Evolutionary conservation across 1,140 invertebrate genomes (phyloP).

Genomic region (Venturia canescens): DNA sequence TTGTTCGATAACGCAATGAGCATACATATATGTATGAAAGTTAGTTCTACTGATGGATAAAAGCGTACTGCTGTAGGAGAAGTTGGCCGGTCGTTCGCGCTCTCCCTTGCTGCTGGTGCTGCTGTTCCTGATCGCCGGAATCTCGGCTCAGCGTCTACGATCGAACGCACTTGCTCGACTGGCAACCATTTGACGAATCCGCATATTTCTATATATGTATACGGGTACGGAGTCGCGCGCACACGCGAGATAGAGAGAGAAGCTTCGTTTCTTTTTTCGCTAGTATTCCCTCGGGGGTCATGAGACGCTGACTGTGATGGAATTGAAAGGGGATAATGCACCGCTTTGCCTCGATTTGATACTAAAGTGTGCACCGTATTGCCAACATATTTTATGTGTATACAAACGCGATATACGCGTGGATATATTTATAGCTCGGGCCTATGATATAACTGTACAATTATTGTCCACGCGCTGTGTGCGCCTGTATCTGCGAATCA

Average conservation of each 20-base stretch:
- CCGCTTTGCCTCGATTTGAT: constrained; percentile 6
- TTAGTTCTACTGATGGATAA: constrained; percentile 18
- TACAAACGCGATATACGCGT: background rate
- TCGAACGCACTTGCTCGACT: constrained; percentile 5
- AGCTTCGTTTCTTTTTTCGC: constrained; percentile 30
- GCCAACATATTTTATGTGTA: background rate
- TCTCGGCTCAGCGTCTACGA: constrained; percentile 15
- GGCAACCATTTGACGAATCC: constrained; percentile 28
- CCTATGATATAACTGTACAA: constrained; percentile 39
- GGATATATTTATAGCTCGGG: background rate
- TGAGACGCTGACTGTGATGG: constrained; percentile 44
- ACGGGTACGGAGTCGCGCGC: background rate
- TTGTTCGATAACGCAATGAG: background rate
- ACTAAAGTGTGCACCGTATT: background rate
- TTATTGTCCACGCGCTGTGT: constrained; percentile 25
- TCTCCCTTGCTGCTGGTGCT: background rate
- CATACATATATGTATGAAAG: background rate
- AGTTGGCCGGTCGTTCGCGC: background rate
- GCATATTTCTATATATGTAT: background rate
- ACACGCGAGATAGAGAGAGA: background rate
- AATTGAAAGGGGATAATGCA: constrained; percentile 42
- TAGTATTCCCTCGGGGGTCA: constrained; percentile 41
- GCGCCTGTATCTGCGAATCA: background rate
- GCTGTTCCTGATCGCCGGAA: constrained; percentile 36
- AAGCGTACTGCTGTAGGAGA: background rate